phyloP scores from a whole-genome alignment of 1,140 invertebrate species.

The Teleopsis dalmanni region DNA sequence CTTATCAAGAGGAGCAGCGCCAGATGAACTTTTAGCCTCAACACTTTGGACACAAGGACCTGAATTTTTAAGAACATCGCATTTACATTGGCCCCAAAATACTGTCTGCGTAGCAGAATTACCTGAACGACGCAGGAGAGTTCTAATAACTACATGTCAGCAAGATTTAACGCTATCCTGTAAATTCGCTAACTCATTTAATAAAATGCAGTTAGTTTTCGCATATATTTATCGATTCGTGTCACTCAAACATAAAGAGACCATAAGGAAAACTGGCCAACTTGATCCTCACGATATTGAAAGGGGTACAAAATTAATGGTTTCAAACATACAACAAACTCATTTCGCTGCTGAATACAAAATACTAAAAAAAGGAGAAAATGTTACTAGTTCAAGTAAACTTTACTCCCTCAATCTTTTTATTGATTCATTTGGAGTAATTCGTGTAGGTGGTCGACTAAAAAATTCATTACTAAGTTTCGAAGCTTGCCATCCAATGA shows the following conservation, averaged over 20 bases:
- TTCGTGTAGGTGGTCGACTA: slow-evolving; percentile 26
- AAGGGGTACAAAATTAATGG: slow-evolving; percentile 1
- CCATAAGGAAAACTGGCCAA: background rate
- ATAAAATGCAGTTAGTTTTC: slow-evolving; percentile 6
- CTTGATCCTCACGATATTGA: too few relatives aligned
- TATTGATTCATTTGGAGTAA: slow-evolving; percentile 17
- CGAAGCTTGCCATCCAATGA: slow-evolving; percentile 10
- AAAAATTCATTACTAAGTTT: slow-evolving; percentile 15
- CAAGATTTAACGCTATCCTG: background rate
- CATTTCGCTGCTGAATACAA: slow-evolving; percentile 6
- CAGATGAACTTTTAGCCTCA: slow-evolving; percentile 18
- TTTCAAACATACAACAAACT: slow-evolving; percentile 4
- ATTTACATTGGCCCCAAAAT: slow-evolving; percentile 4
- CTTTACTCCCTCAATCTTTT: slow-evolving; percentile 15
- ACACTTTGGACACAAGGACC: slow-evolving; percentile 40
- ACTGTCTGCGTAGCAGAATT: slow-evolving; percentile 10
- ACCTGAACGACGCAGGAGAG: slow-evolving; percentile 32
- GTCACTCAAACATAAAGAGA: background rate
- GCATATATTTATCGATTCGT: slow-evolving; percentile 4
- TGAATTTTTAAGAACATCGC: slow-evolving; percentile 8
- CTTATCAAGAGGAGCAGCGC: slow-evolving; percentile 22
- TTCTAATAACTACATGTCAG: background rate
- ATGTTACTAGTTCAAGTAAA: slow-evolving; percentile 3
- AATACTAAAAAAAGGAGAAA: background rate
- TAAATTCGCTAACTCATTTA: slow-evolving; percentile 7